Evolutionary conservation across 1,140 invertebrate genomes (phyloP).

Genomic region (Heterodera carotae): DNA sequence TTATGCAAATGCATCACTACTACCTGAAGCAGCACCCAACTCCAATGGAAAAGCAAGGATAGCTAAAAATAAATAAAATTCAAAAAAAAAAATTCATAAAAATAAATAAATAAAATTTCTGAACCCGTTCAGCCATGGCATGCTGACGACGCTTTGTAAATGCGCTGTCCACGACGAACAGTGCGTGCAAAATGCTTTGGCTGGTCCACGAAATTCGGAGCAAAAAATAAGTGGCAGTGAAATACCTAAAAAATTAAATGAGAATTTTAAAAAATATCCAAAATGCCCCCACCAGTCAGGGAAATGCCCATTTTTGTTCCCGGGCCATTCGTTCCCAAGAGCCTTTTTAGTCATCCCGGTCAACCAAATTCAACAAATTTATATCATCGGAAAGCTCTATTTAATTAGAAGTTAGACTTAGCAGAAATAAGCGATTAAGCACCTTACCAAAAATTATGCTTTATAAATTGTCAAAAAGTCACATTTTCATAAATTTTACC

Average conservation of each 20-base stretch:
- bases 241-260: conserved; percentile 47
- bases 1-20: neutral
- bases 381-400: too few species aligned
- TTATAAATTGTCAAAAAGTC: too few species aligned
- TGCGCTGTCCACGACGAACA: conserved; percentile 43
- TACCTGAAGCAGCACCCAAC: conserved; percentile 61
- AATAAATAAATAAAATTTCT: conserved; percentile 7
- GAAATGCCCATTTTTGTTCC: too few species aligned
- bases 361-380: too few species aligned
- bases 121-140: conserved; percentile 55
- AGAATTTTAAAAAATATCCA: conserved; percentile 6
- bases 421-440: too few species aligned
- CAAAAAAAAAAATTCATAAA: neutral
- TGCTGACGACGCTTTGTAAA: conserved; percentile 53
- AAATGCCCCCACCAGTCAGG: too few species aligned
- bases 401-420: too few species aligned
- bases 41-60: conserved; percentile 52
- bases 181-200: conserved; percentile 56
- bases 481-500: too few species aligned
- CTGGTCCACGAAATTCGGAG: conserved; percentile 58
- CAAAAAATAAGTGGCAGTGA: conserved; percentile 60
- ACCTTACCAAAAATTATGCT: too few species aligned
- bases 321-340: too few species aligned
- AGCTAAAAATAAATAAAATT: conserved; percentile 34
- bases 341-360: too few species aligned